Conservation (phyloP, 2,797 vertebrate species). For the Enteromius fasciolatus region DNA sequence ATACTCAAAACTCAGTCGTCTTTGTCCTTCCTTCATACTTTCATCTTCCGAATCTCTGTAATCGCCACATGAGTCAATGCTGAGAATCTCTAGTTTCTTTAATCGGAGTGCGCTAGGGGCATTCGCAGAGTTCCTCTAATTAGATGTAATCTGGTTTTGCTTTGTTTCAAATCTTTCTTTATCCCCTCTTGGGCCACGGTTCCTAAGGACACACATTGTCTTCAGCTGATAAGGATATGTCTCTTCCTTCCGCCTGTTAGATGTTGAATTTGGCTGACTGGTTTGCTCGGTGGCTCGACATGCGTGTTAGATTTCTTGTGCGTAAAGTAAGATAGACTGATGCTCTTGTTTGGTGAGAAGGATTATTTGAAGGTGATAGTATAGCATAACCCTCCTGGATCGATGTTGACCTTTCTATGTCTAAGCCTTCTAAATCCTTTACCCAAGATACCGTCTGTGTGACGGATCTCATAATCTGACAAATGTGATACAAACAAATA, state of each 20-base stretch:
- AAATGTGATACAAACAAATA: background rate
- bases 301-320: background rate
- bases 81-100: constrained; percentile 43
- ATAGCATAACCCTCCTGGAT: background rate
- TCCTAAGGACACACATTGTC: constrained; percentile 15
- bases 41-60: constrained; percentile 24
- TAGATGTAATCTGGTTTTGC: constrained; percentile 49
- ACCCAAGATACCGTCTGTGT: background rate
- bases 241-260: constrained; percentile 20
- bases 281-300: background rate
- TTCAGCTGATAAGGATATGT: constrained; percentile 29
- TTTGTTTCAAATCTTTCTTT: constrained; percentile 41
- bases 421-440: background rate
- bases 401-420: background rate
- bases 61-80: constrained; percentile 20
- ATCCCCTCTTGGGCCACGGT: background rate
- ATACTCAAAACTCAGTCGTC: constrained; percentile 18
- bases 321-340: background rate
- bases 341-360: background rate
- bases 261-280: constrained; percentile 1
- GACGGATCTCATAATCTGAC: background rate
- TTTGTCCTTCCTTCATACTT: constrained; percentile 18
- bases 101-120: constrained; percentile 31
- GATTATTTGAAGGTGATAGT: background rate
- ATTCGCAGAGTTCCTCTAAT: constrained; percentile 46